Evolutionary conservation across 2,113 vertebrate species (phyloP).

Genomic region (Xiphophorus maculatus): DNA sequence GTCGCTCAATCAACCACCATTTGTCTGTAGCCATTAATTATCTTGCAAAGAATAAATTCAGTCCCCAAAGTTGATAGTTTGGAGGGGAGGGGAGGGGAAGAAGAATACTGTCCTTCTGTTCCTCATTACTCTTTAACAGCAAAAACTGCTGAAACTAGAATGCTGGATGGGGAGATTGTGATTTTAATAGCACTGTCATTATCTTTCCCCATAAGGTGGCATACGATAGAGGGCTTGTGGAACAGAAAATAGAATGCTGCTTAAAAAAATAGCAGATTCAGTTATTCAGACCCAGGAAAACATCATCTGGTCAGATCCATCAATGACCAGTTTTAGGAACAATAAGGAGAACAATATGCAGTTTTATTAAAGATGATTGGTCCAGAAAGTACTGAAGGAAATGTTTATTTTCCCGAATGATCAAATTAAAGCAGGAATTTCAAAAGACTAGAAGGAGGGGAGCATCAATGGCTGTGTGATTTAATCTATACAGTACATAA

Average conservation of each 20-base stretch:
- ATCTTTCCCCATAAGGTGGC: slow-evolving; percentile 73
- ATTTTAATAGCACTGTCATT: slow-evolving; percentile 77
- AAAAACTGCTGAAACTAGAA: slow-evolving; percentile 75
- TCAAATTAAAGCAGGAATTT: slow-evolving; percentile 26
- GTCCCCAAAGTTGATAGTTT: slow-evolving; percentile 83
- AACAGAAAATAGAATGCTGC: not conserved
- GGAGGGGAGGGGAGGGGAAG: slow-evolving; percentile 72
- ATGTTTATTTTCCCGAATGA: slow-evolving; percentile 18
- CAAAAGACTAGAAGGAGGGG: slow-evolving; percentile 16
- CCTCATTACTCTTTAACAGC: slow-evolving; percentile 83
- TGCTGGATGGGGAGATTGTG: slow-evolving; percentile 66
- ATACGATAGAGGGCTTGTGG: slow-evolving; percentile 59
- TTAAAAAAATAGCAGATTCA: slow-evolving; percentile 31
- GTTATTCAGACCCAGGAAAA: slow-evolving; percentile 41
- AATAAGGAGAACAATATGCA: slow-evolving; percentile 14
- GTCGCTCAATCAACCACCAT: slow-evolving; percentile 84
- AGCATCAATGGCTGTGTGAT: slow-evolving; percentile 23
- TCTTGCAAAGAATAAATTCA: slow-evolving; percentile 80
- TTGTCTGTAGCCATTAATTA: slow-evolving; percentile 86
- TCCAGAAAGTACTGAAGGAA: slow-evolving; percentile 3
- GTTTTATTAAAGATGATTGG: slow-evolving; percentile 20
- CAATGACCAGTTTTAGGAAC: slow-evolving; percentile 40
- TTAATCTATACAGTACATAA: slow-evolving; percentile 20
- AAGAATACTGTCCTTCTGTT: slow-evolving; percentile 82
- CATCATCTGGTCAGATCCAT: slow-evolving; percentile 51